These are phyloP conservation scores for Phyllotis vaccarum DNA, from an alignment of 2,797 vertebrate species.

Conservation along the genomic window DNA sequence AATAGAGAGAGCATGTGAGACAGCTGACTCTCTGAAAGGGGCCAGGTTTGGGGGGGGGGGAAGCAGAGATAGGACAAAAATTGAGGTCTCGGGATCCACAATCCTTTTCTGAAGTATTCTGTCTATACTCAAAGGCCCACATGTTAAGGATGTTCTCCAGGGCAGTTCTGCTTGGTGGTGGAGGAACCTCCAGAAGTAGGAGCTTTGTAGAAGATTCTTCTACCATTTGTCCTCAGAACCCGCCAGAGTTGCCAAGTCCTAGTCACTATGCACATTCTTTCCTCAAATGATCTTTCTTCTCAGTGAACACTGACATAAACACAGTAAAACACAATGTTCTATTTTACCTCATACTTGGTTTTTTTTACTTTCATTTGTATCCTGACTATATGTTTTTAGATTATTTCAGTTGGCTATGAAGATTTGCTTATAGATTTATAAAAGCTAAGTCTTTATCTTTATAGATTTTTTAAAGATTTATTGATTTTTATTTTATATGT, in stretches of 20 bases:
- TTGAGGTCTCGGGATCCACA: not conserved
- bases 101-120: not conserved
- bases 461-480: not conserved
- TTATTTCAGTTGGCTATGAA: not conserved
- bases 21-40: not conserved
- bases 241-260: not conserved
- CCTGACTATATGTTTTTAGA: not conserved
- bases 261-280: not conserved
- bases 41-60: not conserved
- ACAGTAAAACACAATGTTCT: not conserved
- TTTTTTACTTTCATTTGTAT: constrained; percentile 25
- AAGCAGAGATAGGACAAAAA: not conserved
- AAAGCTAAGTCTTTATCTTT: not conserved
- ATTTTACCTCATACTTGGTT: not conserved
- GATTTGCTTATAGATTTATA: not conserved
- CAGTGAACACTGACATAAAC: not conserved
- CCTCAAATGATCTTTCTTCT: not conserved
- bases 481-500: not conserved
- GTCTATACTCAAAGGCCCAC: not conserved
- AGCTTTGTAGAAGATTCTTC: not conserved
- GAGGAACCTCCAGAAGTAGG: not conserved
- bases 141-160: too few species aligned
- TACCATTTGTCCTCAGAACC: not conserved
- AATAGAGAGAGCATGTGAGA: too few species aligned
- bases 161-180: not conserved